Evolutionary conservation across 2,888 invertebrate species (phyloP), one percentile per base, ranked within the genome.

Genomic region (Hecatera dysodea): DNA sequence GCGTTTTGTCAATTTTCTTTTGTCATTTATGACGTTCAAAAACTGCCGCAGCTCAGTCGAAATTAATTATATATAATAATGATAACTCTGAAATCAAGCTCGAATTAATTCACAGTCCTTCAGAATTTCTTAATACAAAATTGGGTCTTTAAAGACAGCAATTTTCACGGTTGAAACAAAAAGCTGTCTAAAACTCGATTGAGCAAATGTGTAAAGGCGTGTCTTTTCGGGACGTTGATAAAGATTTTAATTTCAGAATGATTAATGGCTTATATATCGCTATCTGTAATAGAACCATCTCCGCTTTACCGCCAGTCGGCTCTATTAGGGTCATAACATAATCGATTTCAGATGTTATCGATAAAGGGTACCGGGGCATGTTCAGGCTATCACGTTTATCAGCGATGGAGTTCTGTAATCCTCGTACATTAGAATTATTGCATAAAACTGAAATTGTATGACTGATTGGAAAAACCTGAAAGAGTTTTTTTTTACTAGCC

Each of bases 291-390:
- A 59, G 46, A 50, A 59, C 53, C 61, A 77, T 78, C 81, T 81
- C 71, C 81, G 77, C 53, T 68, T 52, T 29, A 60, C 53, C 42
- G 53, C 46, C 80, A 42, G 55, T 36, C 72, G 75, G 68, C 27
- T 76, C 50, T 71, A 76, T 70, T 81, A 70, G 48, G 65, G 50
- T 46, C 57, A 50, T 78, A 77, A 77, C 50, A 46, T 78, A 78
- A 78, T 81, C 77, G 81, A 65, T 78, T 77, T 52, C 61, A 63
- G 81, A 78, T 78, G n/a, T 59, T 78, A 81, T 78, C 81, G 66
- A 66, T 53, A 71, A 59, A 61, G 55, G 62, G 62, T 69, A 39
- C 61, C 65, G 81, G 57, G 60, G 27, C 48, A 57, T 65, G 64
- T 69, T 52, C 50, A 44, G 33, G 7, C 27, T 81, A 62, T 80